A percentile compares a stretch with the other conserved stretches of the same genome.
phyloP scores from a whole-genome alignment of 2,797 vertebrate species.

The Pogoniulus pusillus region DNA sequence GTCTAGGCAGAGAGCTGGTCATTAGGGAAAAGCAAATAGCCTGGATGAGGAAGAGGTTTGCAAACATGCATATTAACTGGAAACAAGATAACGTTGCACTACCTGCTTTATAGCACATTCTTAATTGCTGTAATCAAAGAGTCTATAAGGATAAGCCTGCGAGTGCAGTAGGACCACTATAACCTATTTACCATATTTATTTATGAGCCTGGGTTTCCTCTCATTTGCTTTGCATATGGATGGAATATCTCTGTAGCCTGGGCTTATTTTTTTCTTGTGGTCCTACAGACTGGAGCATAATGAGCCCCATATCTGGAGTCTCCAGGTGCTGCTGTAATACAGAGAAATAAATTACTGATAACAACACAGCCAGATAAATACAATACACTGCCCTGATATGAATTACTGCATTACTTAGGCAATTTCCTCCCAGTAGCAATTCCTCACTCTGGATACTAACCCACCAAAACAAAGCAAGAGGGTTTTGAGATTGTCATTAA shows the following conservation, averaged over 20 bases:
- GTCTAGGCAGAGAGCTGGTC: not conserved
- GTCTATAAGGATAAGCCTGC: not conserved
- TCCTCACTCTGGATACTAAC: not conserved
- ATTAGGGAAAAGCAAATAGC: slow-evolving; percentile 21
- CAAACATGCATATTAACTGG: slow-evolving; percentile 5
- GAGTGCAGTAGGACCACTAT: not conserved
- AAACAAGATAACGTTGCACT: slow-evolving; percentile 10
- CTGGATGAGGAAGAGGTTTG: not conserved
- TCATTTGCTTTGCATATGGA: not conserved
- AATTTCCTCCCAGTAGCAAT: not conserved
- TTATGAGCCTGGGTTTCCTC: not conserved
- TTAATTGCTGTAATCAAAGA: slow-evolving; percentile 8
- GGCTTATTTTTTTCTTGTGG: not conserved
- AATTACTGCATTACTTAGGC: slow-evolving; percentile 1
- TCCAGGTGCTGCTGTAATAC: slow-evolving; percentile 10
- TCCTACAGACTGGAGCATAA: not conserved
- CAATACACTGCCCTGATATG: not conserved
- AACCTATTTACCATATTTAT: not conserved
- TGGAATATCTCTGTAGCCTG: not conserved
- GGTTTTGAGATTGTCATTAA: not conserved
- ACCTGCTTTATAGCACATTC: not conserved
- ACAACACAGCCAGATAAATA: not conserved
- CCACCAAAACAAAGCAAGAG: not conserved
- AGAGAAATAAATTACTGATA: slow-evolving; percentile 20
- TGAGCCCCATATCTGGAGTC: not conserved